These are phyloP conservation scores for Pteropus alecto DNA, from an alignment of 2,113 vertebrate genomes.

Conservation along the genomic window DNA sequence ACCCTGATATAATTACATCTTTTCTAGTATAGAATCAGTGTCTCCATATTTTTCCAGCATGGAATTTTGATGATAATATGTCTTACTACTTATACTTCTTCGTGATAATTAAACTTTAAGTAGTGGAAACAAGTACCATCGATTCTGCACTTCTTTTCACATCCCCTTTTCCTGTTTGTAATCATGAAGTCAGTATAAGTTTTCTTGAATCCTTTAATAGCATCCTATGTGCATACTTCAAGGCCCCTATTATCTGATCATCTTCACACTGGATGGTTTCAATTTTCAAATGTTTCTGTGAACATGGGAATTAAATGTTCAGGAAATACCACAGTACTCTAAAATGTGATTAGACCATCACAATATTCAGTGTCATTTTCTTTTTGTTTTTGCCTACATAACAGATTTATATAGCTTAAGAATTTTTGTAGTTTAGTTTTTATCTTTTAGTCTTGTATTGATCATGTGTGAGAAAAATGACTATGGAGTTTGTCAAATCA, in stretches of 20 bases:
- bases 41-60: background rate
- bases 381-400: background rate
- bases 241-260: background rate
- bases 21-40: background rate
- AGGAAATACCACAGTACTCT: background rate
- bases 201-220: background rate
- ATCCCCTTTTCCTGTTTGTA: background rate
- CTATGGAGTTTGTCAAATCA: background rate
- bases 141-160: background rate
- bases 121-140: background rate
- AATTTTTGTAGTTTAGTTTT: background rate
- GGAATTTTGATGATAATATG: background rate
- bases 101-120: background rate
- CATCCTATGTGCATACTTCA: background rate
- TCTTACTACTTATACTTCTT: background rate
- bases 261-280: background rate
- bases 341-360: background rate
- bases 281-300: background rate
- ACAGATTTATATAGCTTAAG: background rate
- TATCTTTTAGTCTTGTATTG: background rate
- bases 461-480: background rate
- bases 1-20: background rate
- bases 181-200: background rate
- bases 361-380: background rate
- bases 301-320: background rate